A percentile compares a stretch with the other conserved stretches of the same genome.
phyloP scores from a whole-genome alignment of 1,140 invertebrate species.

The Papilio xuthus region DNA sequence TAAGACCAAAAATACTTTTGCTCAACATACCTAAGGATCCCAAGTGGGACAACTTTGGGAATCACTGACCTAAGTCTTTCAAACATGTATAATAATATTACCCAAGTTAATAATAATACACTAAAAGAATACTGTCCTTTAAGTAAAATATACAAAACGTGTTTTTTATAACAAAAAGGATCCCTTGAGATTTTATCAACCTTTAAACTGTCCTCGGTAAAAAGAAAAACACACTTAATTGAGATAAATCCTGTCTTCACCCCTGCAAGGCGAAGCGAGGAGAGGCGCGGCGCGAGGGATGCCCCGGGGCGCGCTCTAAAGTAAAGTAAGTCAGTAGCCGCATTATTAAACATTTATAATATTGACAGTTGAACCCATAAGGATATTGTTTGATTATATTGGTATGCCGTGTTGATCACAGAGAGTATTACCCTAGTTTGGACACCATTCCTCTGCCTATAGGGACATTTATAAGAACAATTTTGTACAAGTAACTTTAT shows the following conservation, averaged over 20 bases:
- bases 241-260: slow-evolving; percentile 61
- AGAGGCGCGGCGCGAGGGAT: slow-evolving; percentile 40
- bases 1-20: too few relatives aligned
- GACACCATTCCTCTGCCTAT: too few relatives aligned
- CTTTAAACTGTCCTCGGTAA: slow-evolving; percentile 57
- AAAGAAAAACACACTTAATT: slow-evolving; percentile 64
- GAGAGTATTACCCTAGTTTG: too few relatives aligned
- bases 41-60: too few relatives aligned
- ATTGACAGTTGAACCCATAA: neutral
- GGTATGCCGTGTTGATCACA: too few relatives aligned
- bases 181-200: slow-evolving; percentile 61
- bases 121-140: slow-evolving; percentile 26
- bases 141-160: slow-evolving; percentile 41
- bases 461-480: neutral
- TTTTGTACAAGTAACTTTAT: neutral
- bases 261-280: slow-evolving; percentile 37
- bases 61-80: too few relatives aligned
- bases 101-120: neutral
- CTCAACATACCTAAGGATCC: too few relatives aligned
- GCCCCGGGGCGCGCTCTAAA: slow-evolving; percentile 45
- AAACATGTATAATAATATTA: too few relatives aligned
- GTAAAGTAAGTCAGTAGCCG: slow-evolving; percentile 33
- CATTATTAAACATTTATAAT: slow-evolving; percentile 32
- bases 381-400: slow-evolving; percentile 19
- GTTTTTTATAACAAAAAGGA: slow-evolving; percentile 46